Conservation (phyloP, 1,140 invertebrate genomes). For the Drosophila mojavensis region DNA sequence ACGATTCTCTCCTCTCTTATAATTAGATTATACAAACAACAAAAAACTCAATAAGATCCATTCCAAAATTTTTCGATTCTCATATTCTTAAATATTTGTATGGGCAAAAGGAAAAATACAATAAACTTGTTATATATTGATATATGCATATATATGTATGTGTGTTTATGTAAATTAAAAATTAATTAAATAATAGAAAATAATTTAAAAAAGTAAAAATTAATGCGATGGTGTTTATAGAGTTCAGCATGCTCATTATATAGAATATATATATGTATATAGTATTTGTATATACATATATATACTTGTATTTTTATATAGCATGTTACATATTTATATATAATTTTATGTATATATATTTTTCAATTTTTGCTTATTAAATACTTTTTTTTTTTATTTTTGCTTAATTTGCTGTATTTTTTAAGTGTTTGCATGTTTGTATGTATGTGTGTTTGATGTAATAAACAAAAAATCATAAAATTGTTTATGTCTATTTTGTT, state of each 20-base stretch:
- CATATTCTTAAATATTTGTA: not conserved
- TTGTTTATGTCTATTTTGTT: conserved; percentile 70
- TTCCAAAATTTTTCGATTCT: conserved; percentile 43
- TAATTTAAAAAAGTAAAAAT: conserved; percentile 78
- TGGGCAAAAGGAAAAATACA: conserved; percentile 22
- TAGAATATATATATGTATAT: too few species aligned
- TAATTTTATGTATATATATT: conserved; percentile 13
- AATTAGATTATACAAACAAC: conserved; percentile 66
- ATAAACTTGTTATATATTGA: conserved; percentile 15
- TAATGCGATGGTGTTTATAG: conserved; percentile 83
- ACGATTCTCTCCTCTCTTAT: conserved; percentile 63
- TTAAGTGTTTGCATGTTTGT: conserved; percentile 14
- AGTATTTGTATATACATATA: conserved; percentile 23
- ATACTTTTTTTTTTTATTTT: conserved; percentile 37
- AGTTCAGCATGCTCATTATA: conserved; percentile 67
- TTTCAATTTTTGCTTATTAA: conserved; percentile 32
- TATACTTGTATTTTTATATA: conserved; percentile 17
- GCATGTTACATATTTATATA: conserved; percentile 37
- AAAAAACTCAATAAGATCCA: conserved; percentile 72
- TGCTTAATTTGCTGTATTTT: conserved; percentile 24
- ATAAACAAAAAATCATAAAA: conserved; percentile 65
- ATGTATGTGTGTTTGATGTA: conserved; percentile 38
- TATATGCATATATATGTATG: conserved; percentile 36
- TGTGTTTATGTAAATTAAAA: conserved; percentile 41
- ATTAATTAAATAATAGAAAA: conserved; percentile 72